Evolutionary conservation across 2,113 vertebrate genomes (phyloP).

Genomic region (Microtus oregoni): DNA sequence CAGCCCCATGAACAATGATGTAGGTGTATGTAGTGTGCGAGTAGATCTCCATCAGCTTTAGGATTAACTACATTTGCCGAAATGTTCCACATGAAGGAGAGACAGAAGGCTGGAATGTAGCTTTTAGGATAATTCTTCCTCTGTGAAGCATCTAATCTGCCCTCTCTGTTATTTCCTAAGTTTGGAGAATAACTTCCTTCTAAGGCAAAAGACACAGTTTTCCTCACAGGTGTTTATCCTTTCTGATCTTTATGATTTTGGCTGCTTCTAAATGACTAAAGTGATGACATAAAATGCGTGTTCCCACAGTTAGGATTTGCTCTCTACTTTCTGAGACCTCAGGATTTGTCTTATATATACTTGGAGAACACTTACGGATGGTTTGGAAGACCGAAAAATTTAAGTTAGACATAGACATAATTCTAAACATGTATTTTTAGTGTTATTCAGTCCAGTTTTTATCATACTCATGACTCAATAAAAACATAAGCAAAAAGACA

Average conservation of each 20-base stretch:
- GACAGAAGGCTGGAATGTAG: neutral
- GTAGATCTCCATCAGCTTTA: neutral
- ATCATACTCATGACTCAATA: neutral
- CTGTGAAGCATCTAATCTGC: neutral
- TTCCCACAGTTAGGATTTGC: neutral
- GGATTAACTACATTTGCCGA: neutral
- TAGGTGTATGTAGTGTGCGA: neutral
- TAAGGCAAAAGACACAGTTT: neutral
- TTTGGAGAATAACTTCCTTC: neutral
- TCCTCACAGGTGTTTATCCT: neutral
- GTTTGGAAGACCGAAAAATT: neutral
- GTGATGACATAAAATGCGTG: neutral
- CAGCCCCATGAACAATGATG: neutral
- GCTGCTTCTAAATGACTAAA: neutral
- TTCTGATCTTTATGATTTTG: conserved; percentile 29
- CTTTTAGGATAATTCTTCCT: neutral
- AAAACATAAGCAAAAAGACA: neutral
- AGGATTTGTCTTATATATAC: neutral
- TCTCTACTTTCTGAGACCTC: neutral
- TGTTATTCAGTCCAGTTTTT: neutral
- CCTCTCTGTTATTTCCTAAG: neutral
- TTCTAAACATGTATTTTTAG: neutral
- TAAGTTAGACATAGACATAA: neutral
- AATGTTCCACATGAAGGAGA: neutral
- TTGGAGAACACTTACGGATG: neutral